Percentiles rank a stretch among this genome's conserved stretches.
Evolutionary conservation across 2,888 invertebrate genomes (phyloP).

Genomic region (Quadriops clusia): DNA sequence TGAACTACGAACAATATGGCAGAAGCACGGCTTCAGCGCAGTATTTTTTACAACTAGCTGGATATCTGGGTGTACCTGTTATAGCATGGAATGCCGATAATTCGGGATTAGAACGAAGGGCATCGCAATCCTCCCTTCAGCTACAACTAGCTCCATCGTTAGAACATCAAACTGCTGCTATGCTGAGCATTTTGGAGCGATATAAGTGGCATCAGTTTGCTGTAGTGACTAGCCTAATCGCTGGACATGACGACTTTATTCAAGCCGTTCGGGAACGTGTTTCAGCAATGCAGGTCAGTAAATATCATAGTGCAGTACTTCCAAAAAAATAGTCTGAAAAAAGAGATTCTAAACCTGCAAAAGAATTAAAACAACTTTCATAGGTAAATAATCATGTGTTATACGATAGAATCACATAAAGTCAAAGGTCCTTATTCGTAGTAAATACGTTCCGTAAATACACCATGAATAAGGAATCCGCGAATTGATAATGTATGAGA

Average conservation of each 20-base stretch:
- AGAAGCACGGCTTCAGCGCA: conserved; percentile 88
- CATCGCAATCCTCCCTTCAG: conserved; percentile 79
- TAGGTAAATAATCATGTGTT: no score
- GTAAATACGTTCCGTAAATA: no score
- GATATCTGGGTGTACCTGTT: conserved; percentile 89
- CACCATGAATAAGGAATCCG: no score
- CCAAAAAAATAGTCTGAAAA: no score
- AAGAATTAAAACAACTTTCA: no score
- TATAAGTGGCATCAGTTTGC: conserved; percentile 96
- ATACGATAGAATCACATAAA: no score
- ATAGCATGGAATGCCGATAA: conserved; percentile 98
- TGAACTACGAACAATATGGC: conserved; percentile 91
- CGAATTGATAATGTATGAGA: no score
- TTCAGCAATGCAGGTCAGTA: conserved; percentile 63
- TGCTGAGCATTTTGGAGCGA: conserved; percentile 86
- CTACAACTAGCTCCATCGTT: conserved; percentile 92
- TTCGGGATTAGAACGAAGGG: conserved; percentile 62
- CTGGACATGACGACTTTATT: conserved; percentile 91
- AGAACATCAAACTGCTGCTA: conserved; percentile 92
- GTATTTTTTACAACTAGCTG: conserved; percentile 86
- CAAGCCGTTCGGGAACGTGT: conserved; percentile 85
- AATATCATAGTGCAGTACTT: no score
- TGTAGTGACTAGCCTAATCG: conserved; percentile 85
- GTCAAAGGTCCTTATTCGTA: no score
- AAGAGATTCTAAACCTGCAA: no score